phyloP scores from a whole-genome alignment of 2,113 vertebrate species.

The Epinephelus moara region DNA sequence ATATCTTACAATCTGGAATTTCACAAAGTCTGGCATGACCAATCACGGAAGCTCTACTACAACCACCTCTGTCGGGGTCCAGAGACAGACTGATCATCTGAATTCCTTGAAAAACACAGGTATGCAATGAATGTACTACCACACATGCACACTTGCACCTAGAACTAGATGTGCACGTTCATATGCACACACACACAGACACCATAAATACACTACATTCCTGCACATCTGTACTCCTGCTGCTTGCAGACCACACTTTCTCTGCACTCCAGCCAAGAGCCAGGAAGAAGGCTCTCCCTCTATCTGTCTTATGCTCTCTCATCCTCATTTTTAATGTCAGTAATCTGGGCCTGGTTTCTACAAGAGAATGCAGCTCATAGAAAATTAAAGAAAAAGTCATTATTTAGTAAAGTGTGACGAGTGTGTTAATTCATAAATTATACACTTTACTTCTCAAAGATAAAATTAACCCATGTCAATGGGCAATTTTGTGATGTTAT shows the following conservation, averaged over 20 bases:
- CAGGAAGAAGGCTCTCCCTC: constrained; percentile 4
- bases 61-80: background rate
- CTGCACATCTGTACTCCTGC: constrained; percentile 65
- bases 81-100: background rate
- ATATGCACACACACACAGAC: background rate
- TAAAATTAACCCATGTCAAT: background rate
- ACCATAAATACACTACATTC: constrained; percentile 40
- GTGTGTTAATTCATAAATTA: background rate
- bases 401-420: background rate
- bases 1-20: background rate
- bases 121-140: constrained; percentile 32
- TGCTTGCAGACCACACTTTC: constrained; percentile 23
- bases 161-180: background rate
- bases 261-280: constrained; percentile 25
- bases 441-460: background rate
- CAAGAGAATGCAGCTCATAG: background rate
- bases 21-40: background rate
- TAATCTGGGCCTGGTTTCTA: background rate
- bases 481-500: background rate
- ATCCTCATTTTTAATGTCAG: constrained; percentile 1
- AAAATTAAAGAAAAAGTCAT: background rate
- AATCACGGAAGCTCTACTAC: background rate
- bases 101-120: constrained; percentile 26
- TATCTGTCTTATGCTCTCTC: background rate
- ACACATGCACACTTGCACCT: background rate